A percentile compares a stretch with the other conserved stretches of the same genome.
Conservation (phyloP, 2,797 vertebrate genomes). For the Pseudopleuronectes americanus region DNA sequence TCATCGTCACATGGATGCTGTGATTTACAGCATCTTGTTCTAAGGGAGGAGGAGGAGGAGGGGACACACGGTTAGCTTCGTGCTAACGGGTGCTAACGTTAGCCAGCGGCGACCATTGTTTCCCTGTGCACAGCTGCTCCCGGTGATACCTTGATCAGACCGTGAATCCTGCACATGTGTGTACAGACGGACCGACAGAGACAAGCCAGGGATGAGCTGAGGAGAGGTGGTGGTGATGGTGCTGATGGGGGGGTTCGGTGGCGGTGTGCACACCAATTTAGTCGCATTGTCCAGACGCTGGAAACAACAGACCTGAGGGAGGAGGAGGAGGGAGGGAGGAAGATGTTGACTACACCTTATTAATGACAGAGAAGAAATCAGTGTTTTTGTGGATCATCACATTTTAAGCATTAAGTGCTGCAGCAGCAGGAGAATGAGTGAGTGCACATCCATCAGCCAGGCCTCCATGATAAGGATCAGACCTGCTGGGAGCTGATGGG, state of each 20-base stretch:
- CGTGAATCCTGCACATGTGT: neutral
- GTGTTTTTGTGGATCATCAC: neutral
- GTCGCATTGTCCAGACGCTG: constrained; percentile 19
- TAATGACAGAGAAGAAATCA: neutral
- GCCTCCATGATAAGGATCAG: neutral
- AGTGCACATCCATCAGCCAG: neutral
- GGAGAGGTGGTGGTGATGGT: neutral
- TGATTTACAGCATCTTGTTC: neutral
- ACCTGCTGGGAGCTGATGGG: constrained; percentile 9
- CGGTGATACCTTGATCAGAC: neutral
- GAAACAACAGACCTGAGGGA: neutral
- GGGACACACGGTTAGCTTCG: constrained; percentile 3
- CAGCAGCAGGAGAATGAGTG: neutral
- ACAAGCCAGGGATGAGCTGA: no score
- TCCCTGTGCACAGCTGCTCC: constrained; percentile 26
- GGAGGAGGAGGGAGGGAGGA: neutral
- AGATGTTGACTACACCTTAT: neutral
- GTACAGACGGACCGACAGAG: no score
- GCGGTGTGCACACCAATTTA: constrained; percentile 12
- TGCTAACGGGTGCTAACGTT: constrained; percentile 44
- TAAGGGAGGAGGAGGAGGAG: neutral
- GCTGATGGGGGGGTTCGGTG: neutral
- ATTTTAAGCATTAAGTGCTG: neutral
- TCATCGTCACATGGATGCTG: neutral
- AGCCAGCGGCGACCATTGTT: constrained; percentile 66